Conservation (phyloP, 2,113 vertebrate genomes). For the Gasterosteus nipponicus region DNA sequence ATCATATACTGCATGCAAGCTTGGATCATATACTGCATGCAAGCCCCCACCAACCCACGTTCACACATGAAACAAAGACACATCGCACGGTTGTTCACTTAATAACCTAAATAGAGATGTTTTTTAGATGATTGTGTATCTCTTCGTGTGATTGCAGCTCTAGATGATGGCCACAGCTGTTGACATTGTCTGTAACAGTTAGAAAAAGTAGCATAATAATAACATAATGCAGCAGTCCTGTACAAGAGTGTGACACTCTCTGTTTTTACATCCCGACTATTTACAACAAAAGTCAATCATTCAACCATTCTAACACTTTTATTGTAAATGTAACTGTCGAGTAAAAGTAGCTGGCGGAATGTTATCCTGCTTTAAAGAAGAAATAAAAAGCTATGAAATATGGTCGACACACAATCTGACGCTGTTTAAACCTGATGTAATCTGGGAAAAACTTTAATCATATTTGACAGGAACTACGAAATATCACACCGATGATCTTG, state of each 20-base stretch:
- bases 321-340: too few relatives aligned
- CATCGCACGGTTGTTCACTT: conserved; percentile 71
- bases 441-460: too few relatives aligned
- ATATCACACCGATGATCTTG: background rate
- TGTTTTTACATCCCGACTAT: background rate
- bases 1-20: conserved; percentile 30
- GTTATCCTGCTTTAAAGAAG: background rate
- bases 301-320: too few relatives aligned
- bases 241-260: background rate
- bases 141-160: background rate
- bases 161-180: conserved; percentile 6
- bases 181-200: conserved; percentile 8
- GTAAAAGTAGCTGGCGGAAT: background rate
- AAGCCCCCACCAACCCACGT: conserved; percentile 30
- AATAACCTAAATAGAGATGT: conserved; percentile 72
- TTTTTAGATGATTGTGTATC: conserved; percentile 1
- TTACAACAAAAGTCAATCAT: background rate
- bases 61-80: conserved; percentile 42
- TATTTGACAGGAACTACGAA: background rate
- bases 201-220: background rate
- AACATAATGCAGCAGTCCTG: background rate
- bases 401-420: background rate
- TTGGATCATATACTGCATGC: conserved; percentile 30
- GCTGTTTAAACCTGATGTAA: too few relatives aligned
- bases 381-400: background rate